phyloP scores from a whole-genome alignment of 1,140 invertebrate genomes.

The Platorchestia sp. region DNA sequence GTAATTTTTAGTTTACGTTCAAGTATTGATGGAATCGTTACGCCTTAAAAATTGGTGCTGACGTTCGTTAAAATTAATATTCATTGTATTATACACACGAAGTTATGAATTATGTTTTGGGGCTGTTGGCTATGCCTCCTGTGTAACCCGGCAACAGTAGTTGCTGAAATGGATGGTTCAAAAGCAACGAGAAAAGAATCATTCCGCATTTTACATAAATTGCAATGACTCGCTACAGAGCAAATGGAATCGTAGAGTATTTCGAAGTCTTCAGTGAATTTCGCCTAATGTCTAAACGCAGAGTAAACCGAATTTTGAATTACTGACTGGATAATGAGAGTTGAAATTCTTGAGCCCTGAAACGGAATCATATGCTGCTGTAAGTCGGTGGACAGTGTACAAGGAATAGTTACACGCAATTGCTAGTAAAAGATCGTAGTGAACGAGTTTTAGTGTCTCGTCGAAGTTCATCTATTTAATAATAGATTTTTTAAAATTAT shows the following conservation, averaged over 20 bases:
- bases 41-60: background rate
- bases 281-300: background rate
- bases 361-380: background rate
- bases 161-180: background rate
- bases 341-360: background rate
- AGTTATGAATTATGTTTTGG: background rate
- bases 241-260: background rate
- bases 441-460: no score
- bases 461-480: background rate
- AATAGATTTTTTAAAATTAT: background rate
- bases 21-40: background rate
- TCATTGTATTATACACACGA: background rate
- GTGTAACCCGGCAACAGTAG: no score
- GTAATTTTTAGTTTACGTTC: background rate
- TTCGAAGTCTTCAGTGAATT: background rate
- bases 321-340: no score
- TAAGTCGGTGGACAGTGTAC: no score
- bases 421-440: background rate
- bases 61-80: background rate
- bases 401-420: background rate
- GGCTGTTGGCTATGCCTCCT: background rate
- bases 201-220: background rate
- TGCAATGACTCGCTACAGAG: background rate
- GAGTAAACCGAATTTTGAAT: background rate
- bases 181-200: background rate